These are phyloP conservation scores for Oreochromis grahami DNA, from an alignment of 2,797 vertebrate species.

Conservation along the genomic window DNA sequence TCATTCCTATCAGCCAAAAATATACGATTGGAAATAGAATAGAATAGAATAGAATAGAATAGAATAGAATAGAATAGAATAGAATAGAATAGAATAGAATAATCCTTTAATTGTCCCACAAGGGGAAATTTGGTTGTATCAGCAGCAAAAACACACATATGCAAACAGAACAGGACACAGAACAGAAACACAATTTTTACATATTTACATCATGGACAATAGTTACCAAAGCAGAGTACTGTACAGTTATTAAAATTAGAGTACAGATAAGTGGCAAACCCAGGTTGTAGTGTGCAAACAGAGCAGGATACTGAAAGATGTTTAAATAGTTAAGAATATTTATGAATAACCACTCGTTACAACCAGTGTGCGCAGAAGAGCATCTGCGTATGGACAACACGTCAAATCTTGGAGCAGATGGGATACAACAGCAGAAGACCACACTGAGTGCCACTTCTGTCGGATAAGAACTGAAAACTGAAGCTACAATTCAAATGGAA, in stretches of 20 bases:
- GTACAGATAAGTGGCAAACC: too few species aligned
- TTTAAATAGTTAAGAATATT: too few species aligned
- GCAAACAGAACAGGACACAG: background rate
- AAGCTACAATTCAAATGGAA: background rate
- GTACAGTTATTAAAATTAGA: too few species aligned
- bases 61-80: too few species aligned
- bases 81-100: too few species aligned
- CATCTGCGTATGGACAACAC: background rate
- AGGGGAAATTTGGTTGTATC: background rate
- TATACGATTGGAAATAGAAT: background rate
- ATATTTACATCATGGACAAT: too few species aligned
- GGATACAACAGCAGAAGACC: background rate
- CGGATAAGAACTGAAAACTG: background rate
- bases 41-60: background rate
- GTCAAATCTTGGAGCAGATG: background rate
- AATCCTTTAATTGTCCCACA: background rate
- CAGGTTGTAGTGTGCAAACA: too few species aligned
- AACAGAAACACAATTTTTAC: too few species aligned
- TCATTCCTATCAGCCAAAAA: background rate
- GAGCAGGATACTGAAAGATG: too few species aligned
- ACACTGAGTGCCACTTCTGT: background rate
- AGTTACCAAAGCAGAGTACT: too few species aligned
- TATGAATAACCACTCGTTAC: background rate
- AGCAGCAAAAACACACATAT: background rate
- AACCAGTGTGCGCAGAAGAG: background rate